Evolutionary conservation across 1,140 invertebrate genomes (phyloP).

Genomic region (Galendromus occidentalis): DNA sequence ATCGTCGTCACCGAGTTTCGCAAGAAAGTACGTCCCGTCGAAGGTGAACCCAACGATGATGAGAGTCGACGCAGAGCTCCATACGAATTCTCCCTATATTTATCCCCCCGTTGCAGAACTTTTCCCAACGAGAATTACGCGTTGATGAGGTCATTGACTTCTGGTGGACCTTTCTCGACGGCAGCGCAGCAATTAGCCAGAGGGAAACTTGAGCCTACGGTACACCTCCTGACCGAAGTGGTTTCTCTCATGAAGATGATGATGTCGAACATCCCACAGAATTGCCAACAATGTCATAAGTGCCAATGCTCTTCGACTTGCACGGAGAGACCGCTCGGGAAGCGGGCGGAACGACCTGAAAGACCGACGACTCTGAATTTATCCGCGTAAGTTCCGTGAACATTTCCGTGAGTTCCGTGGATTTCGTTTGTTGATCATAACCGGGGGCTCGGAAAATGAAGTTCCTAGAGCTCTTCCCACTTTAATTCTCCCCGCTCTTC

Average conservation of each 20-base stretch:
- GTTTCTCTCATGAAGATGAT: conserved; percentile 8
- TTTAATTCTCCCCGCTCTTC: too few species aligned
- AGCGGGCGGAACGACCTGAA: not conserved
- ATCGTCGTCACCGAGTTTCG: not conserved
- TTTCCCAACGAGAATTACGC: not conserved
- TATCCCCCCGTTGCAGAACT: not conserved
- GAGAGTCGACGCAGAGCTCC: not conserved
- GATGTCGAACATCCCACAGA: not conserved
- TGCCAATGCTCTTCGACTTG: not conserved
- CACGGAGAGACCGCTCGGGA: too few species aligned
- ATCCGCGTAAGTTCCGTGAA: not conserved
- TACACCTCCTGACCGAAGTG: not conserved
- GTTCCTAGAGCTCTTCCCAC: too few species aligned
- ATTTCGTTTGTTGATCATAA: too few species aligned
- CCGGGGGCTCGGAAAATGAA: too few species aligned
- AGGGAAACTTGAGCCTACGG: not conserved
- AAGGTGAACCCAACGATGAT: not conserved
- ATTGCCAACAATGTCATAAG: not conserved
- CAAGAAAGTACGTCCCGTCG: not conserved
- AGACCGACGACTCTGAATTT: not conserved
- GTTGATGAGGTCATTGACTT: not conserved
- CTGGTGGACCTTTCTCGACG: not conserved
- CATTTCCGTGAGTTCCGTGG: not conserved
- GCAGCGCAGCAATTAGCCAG: not conserved
- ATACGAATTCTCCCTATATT: too few species aligned